Conservation (phyloP, 2,113 vertebrate genomes). For the Actinemys pallida region DNA sequence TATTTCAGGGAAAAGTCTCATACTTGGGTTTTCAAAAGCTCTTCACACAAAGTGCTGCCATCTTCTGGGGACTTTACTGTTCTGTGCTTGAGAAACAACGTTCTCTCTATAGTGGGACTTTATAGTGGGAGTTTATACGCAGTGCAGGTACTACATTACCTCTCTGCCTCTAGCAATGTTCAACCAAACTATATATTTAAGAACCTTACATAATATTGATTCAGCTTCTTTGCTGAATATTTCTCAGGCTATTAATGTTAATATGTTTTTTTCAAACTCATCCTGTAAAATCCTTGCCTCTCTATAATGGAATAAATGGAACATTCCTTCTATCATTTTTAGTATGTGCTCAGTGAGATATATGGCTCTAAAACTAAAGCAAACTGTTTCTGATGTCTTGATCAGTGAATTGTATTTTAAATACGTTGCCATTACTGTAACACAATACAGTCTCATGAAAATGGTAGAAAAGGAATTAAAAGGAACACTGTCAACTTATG, state of each 20-base stretch:
- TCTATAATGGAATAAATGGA: neutral
- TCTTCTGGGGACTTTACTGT: conserved; percentile 22
- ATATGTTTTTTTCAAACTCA: neutral
- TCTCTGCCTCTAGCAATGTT: neutral
- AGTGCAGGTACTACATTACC: neutral
- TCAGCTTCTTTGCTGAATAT: neutral
- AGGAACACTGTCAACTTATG: neutral
- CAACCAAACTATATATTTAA: neutral
- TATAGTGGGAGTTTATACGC: neutral
- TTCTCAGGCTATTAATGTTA: neutral
- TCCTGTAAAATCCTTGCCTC: neutral
- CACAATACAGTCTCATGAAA: neutral
- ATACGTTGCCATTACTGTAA: neutral
- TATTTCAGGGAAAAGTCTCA: neutral
- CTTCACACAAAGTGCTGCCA: conserved; percentile 56
- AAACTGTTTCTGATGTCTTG: neutral
- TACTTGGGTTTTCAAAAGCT: neutral
- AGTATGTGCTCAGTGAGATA: neutral
- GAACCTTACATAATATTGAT: neutral
- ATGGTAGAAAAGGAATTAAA: neutral
- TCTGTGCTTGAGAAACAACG: neutral
- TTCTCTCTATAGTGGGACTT: neutral
- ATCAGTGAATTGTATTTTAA: neutral
- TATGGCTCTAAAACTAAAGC: neutral
- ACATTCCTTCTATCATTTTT: neutral